phyloP scores from a whole-genome alignment of 2,888 invertebrate genomes.

The Erebia palarica region DNA sequence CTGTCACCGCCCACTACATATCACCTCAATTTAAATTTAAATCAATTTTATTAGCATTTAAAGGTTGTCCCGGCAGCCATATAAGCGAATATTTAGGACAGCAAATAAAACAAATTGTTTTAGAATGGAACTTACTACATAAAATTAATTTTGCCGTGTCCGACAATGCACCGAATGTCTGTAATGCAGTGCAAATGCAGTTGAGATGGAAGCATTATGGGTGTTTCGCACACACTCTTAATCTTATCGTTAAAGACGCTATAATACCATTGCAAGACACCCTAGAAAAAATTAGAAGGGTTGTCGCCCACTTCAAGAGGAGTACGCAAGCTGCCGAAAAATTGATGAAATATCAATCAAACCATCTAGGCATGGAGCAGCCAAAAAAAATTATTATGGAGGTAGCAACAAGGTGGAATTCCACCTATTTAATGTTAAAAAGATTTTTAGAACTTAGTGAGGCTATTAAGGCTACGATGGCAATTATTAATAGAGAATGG shows the following conservation, averaged over 20 bases:
- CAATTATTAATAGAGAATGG: conserved; percentile 10
- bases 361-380: not conserved
- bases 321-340: not conserved
- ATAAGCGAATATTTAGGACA: not conserved
- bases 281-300: not conserved
- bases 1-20: not conserved
- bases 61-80: not conserved
- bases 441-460: conserved; percentile 29
- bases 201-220: conserved; percentile 1
- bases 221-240: not conserved
- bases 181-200: not conserved
- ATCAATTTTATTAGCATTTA: not conserved
- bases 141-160: not conserved
- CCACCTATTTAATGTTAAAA: conserved; percentile 31
- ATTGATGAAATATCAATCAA: not conserved
- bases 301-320: not conserved
- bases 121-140: not conserved
- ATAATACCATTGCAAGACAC: not conserved
- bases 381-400: not conserved
- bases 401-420: conserved; percentile 29
- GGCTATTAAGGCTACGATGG: conserved; percentile 18
- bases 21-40: not conserved
- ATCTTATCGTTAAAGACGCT: not conserved
- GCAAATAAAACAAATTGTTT: not conserved
- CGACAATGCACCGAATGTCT: not conserved